Conservation (phyloP, 2,888 invertebrate species). For the Tineola bisselliella region DNA sequence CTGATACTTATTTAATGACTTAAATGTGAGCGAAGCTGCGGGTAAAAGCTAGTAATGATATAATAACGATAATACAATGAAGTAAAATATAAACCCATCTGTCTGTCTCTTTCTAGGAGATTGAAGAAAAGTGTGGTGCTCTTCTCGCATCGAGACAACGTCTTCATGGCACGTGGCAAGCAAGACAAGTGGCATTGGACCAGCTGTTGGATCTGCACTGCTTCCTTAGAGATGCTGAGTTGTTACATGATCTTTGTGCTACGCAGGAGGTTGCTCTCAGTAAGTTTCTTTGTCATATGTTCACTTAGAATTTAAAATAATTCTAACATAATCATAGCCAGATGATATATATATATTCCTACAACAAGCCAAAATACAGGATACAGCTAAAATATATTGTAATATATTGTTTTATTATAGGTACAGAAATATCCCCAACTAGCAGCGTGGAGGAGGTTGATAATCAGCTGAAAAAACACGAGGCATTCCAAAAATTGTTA, state of each 20-base stretch:
- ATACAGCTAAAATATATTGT: neutral
- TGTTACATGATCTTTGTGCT: conserved; percentile 87
- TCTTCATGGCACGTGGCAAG: conserved; percentile 86
- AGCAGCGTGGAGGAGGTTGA: conserved; percentile 86
- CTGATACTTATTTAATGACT: too few relatives aligned
- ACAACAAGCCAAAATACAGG: too few relatives aligned
- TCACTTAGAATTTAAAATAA: too few relatives aligned
- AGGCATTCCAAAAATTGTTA: conserved; percentile 92
- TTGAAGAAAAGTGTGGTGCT: conserved; percentile 80
- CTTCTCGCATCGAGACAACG: conserved; percentile 81
- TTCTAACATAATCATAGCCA: too few relatives aligned
- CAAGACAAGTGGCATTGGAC: conserved; percentile 87
- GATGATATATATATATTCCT: too few relatives aligned
- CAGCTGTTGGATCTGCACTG: conserved; percentile 93
- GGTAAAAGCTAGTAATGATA: too few relatives aligned
- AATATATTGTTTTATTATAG: conserved; percentile 26
- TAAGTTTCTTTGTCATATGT: too few relatives aligned
- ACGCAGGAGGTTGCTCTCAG: conserved; percentile 85
- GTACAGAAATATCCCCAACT: conserved; percentile 77
- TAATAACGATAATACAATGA: too few relatives aligned
- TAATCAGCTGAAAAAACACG: conserved; percentile 90
- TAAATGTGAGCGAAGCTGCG: too few relatives aligned
- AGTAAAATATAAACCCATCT: too few relatives aligned
- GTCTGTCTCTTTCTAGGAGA: conserved; percentile 58
- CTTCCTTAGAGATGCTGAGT: conserved; percentile 93